Conservation (phyloP, 2,888 invertebrate species). For the Plagodis pulveraria region DNA sequence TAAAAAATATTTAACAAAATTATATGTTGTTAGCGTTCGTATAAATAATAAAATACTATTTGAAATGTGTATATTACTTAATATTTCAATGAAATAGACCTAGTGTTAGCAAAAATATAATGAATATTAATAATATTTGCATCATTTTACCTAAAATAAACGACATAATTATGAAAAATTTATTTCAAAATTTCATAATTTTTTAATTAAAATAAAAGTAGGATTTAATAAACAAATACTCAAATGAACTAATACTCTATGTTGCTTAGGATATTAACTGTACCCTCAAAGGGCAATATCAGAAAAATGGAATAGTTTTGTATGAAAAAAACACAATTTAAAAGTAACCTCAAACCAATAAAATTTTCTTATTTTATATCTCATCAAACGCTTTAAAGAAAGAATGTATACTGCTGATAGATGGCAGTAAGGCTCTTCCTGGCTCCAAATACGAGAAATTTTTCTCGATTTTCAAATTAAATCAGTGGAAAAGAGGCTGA, state of each 20-base stretch:
- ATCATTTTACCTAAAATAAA: no score
- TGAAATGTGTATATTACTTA: no score
- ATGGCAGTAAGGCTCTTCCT: slow-evolving; percentile 40
- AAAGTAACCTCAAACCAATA: slow-evolving; percentile 37
- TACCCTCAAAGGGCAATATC: slow-evolving; percentile 31
- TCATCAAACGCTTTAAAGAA: slow-evolving; percentile 5
- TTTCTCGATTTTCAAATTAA: slow-evolving; percentile 65
- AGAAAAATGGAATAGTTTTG: slow-evolving; percentile 45
- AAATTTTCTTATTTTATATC: slow-evolving; percentile 6
- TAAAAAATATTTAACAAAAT: no score
- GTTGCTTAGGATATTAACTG: slow-evolving; percentile 5
- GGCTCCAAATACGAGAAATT: slow-evolving; percentile 50
- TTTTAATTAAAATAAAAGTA: slow-evolving; percentile 3
- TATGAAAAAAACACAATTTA: slow-evolving; percentile 47
- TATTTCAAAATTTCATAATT: neutral
- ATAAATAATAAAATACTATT: no score
- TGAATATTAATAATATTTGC: no score
- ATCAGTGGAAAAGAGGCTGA: slow-evolving; percentile 58
- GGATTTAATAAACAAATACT: slow-evolving; percentile 11
- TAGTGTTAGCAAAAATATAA: no score
- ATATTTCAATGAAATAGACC: no score
- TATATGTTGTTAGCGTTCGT: no score
- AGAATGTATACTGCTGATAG: slow-evolving; percentile 31
- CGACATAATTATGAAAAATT: no score
- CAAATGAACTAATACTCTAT: slow-evolving; percentile 6